Base-by-base conservation (phyloP, 2,113 vertebrate species). In the Neodon shergylaensis region DNA sequence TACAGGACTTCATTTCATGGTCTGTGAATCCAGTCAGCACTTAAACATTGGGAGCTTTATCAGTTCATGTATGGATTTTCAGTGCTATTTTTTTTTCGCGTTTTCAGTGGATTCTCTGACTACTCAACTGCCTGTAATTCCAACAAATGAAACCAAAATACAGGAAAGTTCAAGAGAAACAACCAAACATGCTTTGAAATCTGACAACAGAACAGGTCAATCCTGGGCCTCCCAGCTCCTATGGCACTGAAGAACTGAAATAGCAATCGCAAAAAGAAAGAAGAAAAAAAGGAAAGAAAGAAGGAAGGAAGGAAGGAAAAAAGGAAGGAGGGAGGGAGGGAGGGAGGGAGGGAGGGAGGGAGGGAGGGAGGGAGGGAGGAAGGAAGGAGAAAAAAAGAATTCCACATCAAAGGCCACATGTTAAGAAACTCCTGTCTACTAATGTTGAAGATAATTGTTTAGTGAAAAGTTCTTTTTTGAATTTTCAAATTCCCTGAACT, bases 1-100 rank as follows among this genome's bases (percentile, higher is more conserved):
- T 77, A 77, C 13, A 90, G 36, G 54, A 94, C 49, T 96, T 92
- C 47, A 95, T 97, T 97, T 96, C 96, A 97, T 0, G 36, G 90
- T 87, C 36, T 86, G 87, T 96, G 84, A 94, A 92, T 97, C 84
- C 90, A 98, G 95, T 97, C 49, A 94, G 91, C 16, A 0, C 61
- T 96, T 92, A 94, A 94, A 97, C 94, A 77, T 96, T 84, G 91
- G 74, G 73, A 95, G 24, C 90, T 9, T 95, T 89, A 84, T 95
- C 88, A 97, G 77, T 63, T 97, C 94, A 44, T 65, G 13, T 93
- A 94, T 73, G 21, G 66, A 94, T 91, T 90, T 89, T 81, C 22
- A 14, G 97, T 54, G 78, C 47, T 70, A 91, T 92, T 95, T 95
- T 92, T 42, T 79, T 94, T 28, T 94, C 28, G 85, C 39, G 72